Evolutionary conservation across 92 coral and sea anemone species (phyloP), one percentile per base, ranked within the genome.

Genomic region (Anthopleura xanthogrammica): DNA sequence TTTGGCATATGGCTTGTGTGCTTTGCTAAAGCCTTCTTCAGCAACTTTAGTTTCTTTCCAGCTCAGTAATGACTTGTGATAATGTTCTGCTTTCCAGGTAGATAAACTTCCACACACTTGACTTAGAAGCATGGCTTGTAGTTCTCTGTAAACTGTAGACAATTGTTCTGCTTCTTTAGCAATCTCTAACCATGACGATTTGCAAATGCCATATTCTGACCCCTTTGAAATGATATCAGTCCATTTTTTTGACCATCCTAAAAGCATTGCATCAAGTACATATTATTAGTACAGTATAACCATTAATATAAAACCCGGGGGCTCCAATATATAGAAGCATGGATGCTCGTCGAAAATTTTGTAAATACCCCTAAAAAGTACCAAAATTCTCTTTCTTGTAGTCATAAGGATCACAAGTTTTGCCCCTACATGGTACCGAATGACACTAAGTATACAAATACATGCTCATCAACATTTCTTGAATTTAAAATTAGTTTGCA

Each of bases 171-270:
- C 98, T 79, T 95, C 98, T 39, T 43, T 71, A 29, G 94, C 89
- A 36, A 95, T 76, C 73, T 86, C 90, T 29, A 90, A 79, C 95
- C 94, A 87, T 41, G 98, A 68, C 41, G 86, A 80, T 79, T 95
- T 95, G 29, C 95, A 77, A 1, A 91, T 78, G 41, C 92, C 97
- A 86, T 93, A 95, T 72, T 95, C 97, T 6, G 94, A 75, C 4
- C 98, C 94, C 65, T 86, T 95, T 17, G 84, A 74, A 29, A 91
- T 88, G 16, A 84, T 72, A 43, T 95, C 98, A 71, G 85, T 86
- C 98, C 98, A 95, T 72, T 95, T 95, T 77, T 87, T 95, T 19
- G 91, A 83, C 98, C 97, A 95, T 7, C 94, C 98, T 95, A 54
- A 29, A 88, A 60, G 52, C 41, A 8, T 29, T 3, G 0, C 16